A percentile compares a stretch with the other conserved stretches of the same genome.
Evolutionary conservation across 2,113 vertebrate species (phyloP).

Genomic region (Pseudorectes ferrugineus): DNA sequence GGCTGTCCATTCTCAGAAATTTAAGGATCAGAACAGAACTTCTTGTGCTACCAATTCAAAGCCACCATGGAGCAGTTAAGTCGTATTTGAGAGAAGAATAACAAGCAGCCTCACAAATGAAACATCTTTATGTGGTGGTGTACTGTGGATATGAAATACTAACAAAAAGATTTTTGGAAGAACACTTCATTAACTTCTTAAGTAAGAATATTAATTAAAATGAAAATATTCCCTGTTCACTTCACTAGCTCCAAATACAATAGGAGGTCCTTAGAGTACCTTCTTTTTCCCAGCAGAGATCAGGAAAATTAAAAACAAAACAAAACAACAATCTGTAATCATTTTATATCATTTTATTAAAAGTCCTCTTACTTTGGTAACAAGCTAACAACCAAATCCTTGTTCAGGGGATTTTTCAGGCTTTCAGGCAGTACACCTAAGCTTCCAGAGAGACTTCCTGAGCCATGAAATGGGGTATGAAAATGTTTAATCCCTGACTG

Average conservation of each 20-base stretch:
- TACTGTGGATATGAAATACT: not conserved
- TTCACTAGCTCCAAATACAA: not conserved
- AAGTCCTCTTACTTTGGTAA: not conserved
- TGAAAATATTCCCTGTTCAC: not conserved
- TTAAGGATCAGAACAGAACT: not conserved
- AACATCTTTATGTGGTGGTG: not conserved
- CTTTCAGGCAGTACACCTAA: not conserved
- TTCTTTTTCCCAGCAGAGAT: not conserved
- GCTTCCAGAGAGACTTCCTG: not conserved
- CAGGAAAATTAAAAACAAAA: not conserved
- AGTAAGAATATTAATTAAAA: not conserved
- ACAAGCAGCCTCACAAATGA: not conserved
- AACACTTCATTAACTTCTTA: not conserved
- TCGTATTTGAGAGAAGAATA: not conserved
- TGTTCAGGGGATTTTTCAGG: not conserved
- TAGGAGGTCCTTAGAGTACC: not conserved
- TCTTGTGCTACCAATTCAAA: not conserved
- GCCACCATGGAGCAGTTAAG: not conserved
- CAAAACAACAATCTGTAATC: not conserved
- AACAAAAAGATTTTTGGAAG: not conserved
- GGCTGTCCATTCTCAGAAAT: not conserved
- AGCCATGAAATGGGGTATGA: conserved; percentile 41
- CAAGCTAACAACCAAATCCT: not conserved
- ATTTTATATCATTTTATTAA: not conserved
- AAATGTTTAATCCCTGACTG: conserved; percentile 41